These are phyloP conservation scores for Euphydryas editha DNA, from an alignment of 2,888 invertebrate species.

Conservation along the genomic window DNA sequence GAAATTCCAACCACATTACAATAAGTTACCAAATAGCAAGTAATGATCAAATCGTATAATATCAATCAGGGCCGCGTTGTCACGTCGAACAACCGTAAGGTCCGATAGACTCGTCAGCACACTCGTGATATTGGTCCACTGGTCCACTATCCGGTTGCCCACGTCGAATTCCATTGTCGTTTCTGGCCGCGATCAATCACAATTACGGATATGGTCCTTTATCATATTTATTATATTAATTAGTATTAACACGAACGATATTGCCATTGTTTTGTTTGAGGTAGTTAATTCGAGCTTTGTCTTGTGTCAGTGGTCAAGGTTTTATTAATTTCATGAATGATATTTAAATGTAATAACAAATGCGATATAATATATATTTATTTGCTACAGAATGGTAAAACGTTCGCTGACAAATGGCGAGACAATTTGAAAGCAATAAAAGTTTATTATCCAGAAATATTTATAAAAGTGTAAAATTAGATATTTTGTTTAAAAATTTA, in stretches of 20 bases:
- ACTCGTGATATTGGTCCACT: slow-evolving; percentile 37
- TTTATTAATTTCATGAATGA: too few relatives aligned
- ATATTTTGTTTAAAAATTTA: too few relatives aligned
- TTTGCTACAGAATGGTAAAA: too few relatives aligned
- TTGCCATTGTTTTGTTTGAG: slow-evolving; percentile 26
- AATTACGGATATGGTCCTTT: slow-evolving; percentile 76
- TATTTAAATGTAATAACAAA: too few relatives aligned
- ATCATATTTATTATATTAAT: slow-evolving; percentile 75
- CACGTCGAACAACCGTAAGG: slow-evolving; percentile 8
- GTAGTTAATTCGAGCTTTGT: background rate
- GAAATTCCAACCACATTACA: slow-evolving; percentile 21
- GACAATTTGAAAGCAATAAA: too few relatives aligned
- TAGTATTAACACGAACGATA: slow-evolving; percentile 66
- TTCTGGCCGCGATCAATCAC: slow-evolving; percentile 68
- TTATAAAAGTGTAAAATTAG: background rate
- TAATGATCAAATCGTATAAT: slow-evolving; percentile 19
- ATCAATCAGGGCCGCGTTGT: slow-evolving; percentile 20
- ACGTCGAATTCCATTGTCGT: slow-evolving; percentile 47
- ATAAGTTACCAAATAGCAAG: slow-evolving; percentile 14
- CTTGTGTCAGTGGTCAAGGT: background rate
- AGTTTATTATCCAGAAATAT: too few relatives aligned
- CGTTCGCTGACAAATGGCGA: too few relatives aligned
- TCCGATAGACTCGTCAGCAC: slow-evolving; percentile 37
- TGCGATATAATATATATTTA: background rate
- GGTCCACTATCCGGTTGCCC: slow-evolving; percentile 38